These are phyloP conservation scores for Macrostomum lignano DNA, from an alignment of 1,140 invertebrate genomes.

Conservation along the genomic window DNA sequence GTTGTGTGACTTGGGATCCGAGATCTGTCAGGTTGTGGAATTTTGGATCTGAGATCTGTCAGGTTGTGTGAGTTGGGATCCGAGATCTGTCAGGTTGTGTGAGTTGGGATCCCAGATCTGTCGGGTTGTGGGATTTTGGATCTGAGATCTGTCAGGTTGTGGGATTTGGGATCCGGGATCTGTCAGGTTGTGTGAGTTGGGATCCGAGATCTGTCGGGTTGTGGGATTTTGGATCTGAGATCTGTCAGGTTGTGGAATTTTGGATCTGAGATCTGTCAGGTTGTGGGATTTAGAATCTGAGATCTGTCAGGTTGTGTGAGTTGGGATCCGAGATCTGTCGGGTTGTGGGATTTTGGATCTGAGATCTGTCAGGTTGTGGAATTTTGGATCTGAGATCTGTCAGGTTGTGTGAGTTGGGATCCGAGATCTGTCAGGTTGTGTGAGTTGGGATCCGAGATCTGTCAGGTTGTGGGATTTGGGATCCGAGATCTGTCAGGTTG, in stretches of 20 bases:
- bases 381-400: background rate
- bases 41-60: background rate
- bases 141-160: background rate
- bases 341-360: constrained; percentile 2
- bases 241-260: no score
- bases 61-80: no score
- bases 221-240: constrained; percentile 2
- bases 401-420: background rate
- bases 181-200: no score
- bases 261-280: background rate
- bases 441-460: background rate
- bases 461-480: constrained; percentile 1
- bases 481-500: background rate
- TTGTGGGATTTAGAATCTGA: constrained; percentile 2
- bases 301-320: no score
- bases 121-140: no score
- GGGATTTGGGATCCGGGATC: background rate
- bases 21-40: background rate
- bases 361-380: no score
- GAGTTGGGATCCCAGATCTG: background rate
- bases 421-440: background rate
- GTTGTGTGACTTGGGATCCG: background rate
- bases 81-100: background rate
- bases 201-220: background rate
- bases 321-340: background rate